A percentile compares a stretch with the other conserved stretches of the same genome.
Conservation (phyloP, 2,113 vertebrate species). For the Psephotus haematonotus region DNA sequence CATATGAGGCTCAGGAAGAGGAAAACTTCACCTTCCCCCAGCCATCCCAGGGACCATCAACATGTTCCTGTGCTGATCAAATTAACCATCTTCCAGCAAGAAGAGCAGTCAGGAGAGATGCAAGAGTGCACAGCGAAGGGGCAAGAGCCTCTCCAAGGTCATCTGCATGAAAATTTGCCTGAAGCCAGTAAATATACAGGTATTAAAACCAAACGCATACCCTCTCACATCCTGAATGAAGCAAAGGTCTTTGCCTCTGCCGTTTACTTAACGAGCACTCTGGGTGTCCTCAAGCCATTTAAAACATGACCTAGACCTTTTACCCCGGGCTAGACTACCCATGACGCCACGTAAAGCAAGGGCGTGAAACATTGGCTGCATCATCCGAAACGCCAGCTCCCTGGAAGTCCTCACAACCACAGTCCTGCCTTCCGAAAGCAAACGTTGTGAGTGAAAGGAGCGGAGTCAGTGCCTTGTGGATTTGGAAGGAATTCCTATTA, state of each 20-base stretch:
- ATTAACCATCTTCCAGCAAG: not conserved
- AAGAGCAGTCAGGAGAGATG: not conserved
- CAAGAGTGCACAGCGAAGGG: not conserved
- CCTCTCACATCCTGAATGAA: not conserved
- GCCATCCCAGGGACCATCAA: not conserved
- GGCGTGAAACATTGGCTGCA: not conserved
- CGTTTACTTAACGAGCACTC: not conserved
- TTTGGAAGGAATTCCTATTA: slow-evolving; percentile 75
- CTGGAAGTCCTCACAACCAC: not conserved
- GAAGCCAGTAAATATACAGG: not conserved
- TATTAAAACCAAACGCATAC: not conserved
- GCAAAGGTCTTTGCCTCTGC: not conserved
- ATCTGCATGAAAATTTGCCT: not conserved
- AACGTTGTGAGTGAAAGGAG: not conserved
- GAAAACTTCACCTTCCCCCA: not conserved
- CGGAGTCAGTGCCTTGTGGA: slow-evolving; percentile 49
- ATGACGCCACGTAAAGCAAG: not conserved
- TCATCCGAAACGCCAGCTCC: not conserved
- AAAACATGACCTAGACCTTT: slow-evolving; percentile 50
- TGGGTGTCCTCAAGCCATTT: slow-evolving; percentile 10
- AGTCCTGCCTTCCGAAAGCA: slow-evolving; percentile 43
- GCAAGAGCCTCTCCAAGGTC: not conserved
- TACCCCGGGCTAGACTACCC: not conserved
- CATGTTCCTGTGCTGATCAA: not conserved
- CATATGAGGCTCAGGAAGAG: fast-evolving